Evolutionary conservation across 2,888 invertebrate species (phyloP).

Genomic region (Orchestes rusci): DNA sequence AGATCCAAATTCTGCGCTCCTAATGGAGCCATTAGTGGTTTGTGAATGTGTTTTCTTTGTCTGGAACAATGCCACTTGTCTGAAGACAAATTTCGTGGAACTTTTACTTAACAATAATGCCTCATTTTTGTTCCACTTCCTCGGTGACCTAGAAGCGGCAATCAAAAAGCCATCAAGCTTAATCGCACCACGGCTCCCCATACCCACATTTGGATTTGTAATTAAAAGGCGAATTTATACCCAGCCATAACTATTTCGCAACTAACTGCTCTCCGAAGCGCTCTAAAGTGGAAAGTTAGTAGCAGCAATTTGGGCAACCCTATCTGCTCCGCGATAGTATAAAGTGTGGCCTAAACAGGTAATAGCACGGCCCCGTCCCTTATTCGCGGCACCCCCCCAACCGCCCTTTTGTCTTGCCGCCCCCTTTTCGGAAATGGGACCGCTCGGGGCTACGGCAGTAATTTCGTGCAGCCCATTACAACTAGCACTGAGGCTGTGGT

Average conservation of each 20-base stretch:
- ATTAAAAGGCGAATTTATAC: slow-evolving; percentile 21
- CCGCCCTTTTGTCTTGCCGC: too few species aligned
- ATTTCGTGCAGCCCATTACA: slow-evolving; percentile 27
- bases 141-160: neutral
- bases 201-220: slow-evolving; percentile 11
- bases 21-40: slow-evolving; percentile 20
- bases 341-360: slow-evolving; percentile 30
- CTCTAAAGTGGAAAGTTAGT: slow-evolving; percentile 23
- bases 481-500: slow-evolving; percentile 23
- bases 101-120: too few species aligned
- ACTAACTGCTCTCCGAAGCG: slow-evolving; percentile 21
- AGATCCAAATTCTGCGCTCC: slow-evolving; percentile 12
- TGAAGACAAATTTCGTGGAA: too few species aligned
- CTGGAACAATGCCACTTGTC: too few species aligned
- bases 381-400: slow-evolving; percentile 14
- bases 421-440: too few species aligned
- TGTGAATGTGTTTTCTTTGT: too few species aligned
- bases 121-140: neutral
- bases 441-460: slow-evolving; percentile 19
- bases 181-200: too few species aligned
- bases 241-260: slow-evolving; percentile 19
- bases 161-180: too few species aligned
- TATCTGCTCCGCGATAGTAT: slow-evolving; percentile 26
- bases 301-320: slow-evolving; percentile 27
- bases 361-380: slow-evolving; percentile 24